Percentiles rank a stretch among this genome's conserved stretches.
phyloP scores from a whole-genome alignment of 2,113 vertebrate species.

The Saccopteryx bilineata region DNA sequence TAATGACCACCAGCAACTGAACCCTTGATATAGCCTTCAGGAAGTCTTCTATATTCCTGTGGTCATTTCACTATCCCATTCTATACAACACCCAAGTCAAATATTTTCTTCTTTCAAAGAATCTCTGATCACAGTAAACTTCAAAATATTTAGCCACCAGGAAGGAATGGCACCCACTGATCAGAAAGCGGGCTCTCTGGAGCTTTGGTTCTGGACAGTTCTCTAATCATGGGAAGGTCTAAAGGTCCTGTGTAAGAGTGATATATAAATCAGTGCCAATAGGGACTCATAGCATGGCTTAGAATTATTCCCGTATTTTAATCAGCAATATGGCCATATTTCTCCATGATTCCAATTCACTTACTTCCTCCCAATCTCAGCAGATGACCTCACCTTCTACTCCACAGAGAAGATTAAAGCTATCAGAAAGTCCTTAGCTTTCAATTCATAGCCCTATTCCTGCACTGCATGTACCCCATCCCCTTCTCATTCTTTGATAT shows the following conservation, averaged over 20 bases:
- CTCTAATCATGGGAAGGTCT: not conserved
- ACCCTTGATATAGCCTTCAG: not conserved
- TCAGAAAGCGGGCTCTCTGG: not conserved
- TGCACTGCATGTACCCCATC: not conserved
- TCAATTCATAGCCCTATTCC: not conserved
- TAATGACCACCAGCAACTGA: not conserved
- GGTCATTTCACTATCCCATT: not conserved
- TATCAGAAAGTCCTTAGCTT: not conserved
- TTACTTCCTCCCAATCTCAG: not conserved
- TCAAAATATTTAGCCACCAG: slow-evolving; percentile 22
- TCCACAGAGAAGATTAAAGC: not conserved
- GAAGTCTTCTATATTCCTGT: not conserved
- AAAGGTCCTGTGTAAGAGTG: not conserved
- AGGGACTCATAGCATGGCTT: not conserved
- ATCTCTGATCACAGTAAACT: not conserved
- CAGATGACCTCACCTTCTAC: not conserved
- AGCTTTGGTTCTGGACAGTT: not conserved
- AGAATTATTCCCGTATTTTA: slow-evolving; percentile 7
- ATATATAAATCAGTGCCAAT: not conserved
- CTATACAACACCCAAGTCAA: not conserved
- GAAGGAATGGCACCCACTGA: not conserved
- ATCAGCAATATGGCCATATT: not conserved
- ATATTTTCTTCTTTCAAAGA: slow-evolving; percentile 23
- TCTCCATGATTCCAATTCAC: not conserved
- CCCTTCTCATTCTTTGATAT: not conserved